Conservation (phyloP, 1,140 invertebrate genomes). For the Wasmannia auropunctata region DNA sequence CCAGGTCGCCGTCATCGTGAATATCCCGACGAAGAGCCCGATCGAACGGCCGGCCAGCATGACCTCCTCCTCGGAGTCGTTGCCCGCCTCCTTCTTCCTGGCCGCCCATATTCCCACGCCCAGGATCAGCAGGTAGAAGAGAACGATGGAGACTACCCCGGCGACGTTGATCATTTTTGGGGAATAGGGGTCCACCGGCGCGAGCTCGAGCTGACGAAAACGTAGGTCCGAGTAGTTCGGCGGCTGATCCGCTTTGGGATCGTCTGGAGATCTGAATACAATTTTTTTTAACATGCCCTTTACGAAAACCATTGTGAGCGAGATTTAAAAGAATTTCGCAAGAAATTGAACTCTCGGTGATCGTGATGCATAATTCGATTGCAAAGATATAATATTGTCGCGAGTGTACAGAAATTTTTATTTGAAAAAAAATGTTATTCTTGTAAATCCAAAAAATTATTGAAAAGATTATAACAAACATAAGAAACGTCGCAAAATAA, state of each 20-base stretch:
- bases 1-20: slow-evolving; percentile 99
- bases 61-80: slow-evolving; percentile 97
- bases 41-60: slow-evolving; percentile 98
- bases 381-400: not conserved
- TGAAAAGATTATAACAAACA: not conserved
- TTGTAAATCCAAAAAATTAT: not conserved
- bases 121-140: slow-evolving; percentile 97
- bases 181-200: slow-evolving; percentile 80
- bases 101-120: slow-evolving; percentile 98
- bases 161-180: slow-evolving; percentile 94
- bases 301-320: not conserved
- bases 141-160: slow-evolving; percentile 95
- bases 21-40: slow-evolving; percentile 97
- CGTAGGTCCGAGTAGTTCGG: slow-evolving; percentile 80
- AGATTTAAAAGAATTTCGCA: not conserved
- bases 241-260: slow-evolving; percentile 80
- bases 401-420: not conserved
- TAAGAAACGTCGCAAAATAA: not conserved
- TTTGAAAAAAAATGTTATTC: not conserved
- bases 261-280: slow-evolving; percentile 78
- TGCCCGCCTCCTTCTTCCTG: slow-evolving; percentile 93
- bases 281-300: not conserved
- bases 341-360: not conserved
- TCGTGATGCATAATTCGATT: not conserved
- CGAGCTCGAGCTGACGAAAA: slow-evolving; percentile 81